Percentiles rank a stretch among this genome's conserved stretches.
phyloP scores from a whole-genome alignment of 2,888 invertebrate genomes.

The Sminthurides aquaticus region DNA sequence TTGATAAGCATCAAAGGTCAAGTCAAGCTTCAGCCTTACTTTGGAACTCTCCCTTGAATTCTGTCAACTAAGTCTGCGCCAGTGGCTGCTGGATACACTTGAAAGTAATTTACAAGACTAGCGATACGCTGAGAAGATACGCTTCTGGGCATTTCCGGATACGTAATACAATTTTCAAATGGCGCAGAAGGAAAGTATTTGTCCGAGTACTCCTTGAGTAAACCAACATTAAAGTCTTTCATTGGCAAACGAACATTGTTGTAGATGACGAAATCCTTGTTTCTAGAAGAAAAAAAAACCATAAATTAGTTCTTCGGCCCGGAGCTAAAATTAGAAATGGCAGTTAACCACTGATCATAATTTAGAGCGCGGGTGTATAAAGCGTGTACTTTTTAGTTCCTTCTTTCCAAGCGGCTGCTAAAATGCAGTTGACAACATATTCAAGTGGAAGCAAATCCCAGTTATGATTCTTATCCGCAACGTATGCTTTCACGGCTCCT shows the following conservation, averaged over 20 bases:
- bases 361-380: too few species aligned
- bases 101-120: background rate
- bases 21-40: too few species aligned
- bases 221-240: background rate
- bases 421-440: background rate
- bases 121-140: background rate
- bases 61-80: background rate
- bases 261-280: too few species aligned
- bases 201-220: background rate
- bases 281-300: too few species aligned
- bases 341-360: too few species aligned
- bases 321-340: too few species aligned
- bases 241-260: background rate
- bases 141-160: background rate
- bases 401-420: background rate
- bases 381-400: too few species aligned
- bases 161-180: background rate
- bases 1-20: too few species aligned
- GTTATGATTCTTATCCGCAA: background rate
- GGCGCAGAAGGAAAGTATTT: background rate
- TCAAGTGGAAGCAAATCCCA: background rate
- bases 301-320: too few species aligned
- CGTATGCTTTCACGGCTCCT: background rate
- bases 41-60: too few species aligned
- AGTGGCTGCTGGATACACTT: background rate